phyloP scores from a whole-genome alignment of 2,888 invertebrate genomes.

The Azorinus chamasolen region DNA sequence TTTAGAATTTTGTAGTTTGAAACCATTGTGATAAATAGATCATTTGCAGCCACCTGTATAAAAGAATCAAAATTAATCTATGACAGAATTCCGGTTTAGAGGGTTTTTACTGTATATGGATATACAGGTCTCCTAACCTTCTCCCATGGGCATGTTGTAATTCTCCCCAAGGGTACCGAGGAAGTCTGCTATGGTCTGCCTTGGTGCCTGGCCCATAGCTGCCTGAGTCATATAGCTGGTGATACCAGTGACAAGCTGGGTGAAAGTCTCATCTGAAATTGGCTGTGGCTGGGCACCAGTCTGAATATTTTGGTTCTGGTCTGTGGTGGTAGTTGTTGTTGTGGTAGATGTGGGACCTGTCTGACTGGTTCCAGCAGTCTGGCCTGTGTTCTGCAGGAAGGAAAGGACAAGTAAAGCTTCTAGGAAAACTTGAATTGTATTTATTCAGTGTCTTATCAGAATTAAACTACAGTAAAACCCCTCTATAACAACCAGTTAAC shows the following conservation, averaged over 20 bases:
- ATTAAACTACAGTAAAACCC: no score
- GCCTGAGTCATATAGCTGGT: conserved; percentile 76
- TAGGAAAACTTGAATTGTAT: no score
- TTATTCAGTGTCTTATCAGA: no score
- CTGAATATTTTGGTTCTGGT: conserved; percentile 32
- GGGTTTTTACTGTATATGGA: no score
- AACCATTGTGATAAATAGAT: no score
- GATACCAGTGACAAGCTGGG: conserved; percentile 79
- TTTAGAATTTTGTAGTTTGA: no score
- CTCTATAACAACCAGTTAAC: no score
- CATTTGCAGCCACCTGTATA: no score
- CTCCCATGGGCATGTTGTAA: conserved; percentile 74
- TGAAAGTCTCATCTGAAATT: conserved; percentile 80
- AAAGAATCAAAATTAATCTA: no score
- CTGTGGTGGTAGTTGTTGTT: conserved; percentile 12
- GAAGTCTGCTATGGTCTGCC: conserved; percentile 78
- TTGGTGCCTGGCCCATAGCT: conserved; percentile 75
- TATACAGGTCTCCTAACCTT: conserved; percentile 77
- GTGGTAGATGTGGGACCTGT: conserved; percentile 35
- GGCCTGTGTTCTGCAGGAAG: conserved; percentile 18
- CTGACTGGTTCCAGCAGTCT: conserved; percentile 12
- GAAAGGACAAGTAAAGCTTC: background rate
- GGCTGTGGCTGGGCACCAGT: conserved; percentile 7
- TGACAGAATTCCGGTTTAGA: no score
- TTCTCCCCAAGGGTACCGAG: conserved; percentile 74